Percentiles rank a stretch among this genome's conserved stretches.
Evolutionary conservation across 2,797 vertebrate species (phyloP).

Genomic region (Enteromius unitaeniatus): DNA sequence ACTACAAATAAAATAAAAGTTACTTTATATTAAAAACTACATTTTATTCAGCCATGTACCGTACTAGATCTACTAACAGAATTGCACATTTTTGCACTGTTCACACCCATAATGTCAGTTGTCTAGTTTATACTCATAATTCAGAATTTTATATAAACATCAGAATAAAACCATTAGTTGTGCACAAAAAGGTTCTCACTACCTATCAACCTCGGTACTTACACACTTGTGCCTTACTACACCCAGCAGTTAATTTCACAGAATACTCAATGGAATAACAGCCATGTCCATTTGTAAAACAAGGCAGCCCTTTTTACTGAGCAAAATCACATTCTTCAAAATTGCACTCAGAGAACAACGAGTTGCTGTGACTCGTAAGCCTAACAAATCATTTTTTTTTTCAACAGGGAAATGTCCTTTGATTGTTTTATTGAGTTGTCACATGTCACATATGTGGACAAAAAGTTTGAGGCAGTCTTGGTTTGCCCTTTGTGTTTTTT

Average conservation of each 20-base stretch:
- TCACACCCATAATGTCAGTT: not conserved
- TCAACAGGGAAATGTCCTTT: conserved; percentile 49
- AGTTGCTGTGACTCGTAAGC: conserved; percentile 21
- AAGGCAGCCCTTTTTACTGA: conserved; percentile 6
- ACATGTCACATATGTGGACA: conserved; percentile 50
- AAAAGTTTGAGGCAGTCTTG: conserved; percentile 48
- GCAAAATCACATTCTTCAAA: conserved; percentile 47
- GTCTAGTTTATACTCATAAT: not conserved
- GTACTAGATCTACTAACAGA: not conserved
- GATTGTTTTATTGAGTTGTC: conserved; percentile 58
- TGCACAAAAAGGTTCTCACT: conserved; percentile 18
- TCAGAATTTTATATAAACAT: not conserved
- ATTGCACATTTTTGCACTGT: not conserved
- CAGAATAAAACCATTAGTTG: not conserved
- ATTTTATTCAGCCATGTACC: not conserved
- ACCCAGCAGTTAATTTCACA: conserved; percentile 20
- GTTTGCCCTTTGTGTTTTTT: conserved; percentile 45
- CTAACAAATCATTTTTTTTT: conserved; percentile 35
- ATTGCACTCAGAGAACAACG: conserved; percentile 24
- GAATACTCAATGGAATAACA: conserved; percentile 21
- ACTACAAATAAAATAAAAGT: too few species aligned
- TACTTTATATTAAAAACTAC: not conserved
- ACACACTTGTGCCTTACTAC: conserved; percentile 37
- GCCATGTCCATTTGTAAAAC: conserved; percentile 25
- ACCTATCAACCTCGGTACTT: conserved; percentile 48